A percentile compares a stretch with the other conserved stretches of the same genome.
phyloP scores from a whole-genome alignment of 1,140 invertebrate genomes.

The Meteorus sp. region DNA sequence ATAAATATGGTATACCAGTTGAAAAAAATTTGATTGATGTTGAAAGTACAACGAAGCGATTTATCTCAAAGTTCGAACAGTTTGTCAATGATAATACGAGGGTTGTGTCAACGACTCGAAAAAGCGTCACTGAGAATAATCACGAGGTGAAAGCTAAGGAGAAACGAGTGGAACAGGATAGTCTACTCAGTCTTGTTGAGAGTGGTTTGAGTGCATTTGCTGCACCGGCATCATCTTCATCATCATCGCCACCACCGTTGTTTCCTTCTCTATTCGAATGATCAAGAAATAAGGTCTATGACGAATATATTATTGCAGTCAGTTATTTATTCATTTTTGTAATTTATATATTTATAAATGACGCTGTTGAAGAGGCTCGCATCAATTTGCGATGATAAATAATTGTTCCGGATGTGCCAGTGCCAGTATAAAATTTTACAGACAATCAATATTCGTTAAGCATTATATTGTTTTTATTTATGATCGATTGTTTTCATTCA shows the following conservation, averaged over 20 bases:
- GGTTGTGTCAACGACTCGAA: slow-evolving; percentile 9
- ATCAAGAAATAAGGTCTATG: background rate
- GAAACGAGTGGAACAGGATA: slow-evolving; percentile 26
- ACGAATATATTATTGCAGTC: background rate
- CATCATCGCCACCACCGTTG: background rate
- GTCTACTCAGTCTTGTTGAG: slow-evolving; percentile 40
- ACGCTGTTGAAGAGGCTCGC: background rate
- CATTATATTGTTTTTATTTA: background rate
- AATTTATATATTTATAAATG: background rate
- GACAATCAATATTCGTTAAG: background rate
- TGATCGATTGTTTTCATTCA: background rate
- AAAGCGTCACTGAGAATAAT: slow-evolving; percentile 29
- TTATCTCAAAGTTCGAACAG: slow-evolving; percentile 42
- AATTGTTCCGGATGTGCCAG: slow-evolving; percentile 16
- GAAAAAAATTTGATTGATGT: slow-evolving; percentile 36
- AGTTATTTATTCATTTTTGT: background rate
- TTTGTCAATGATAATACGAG: slow-evolving; percentile 42
- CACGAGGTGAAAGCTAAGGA: slow-evolving; percentile 28
- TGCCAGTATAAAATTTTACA: slow-evolving; percentile 15
- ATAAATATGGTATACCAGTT: slow-evolving; percentile 45
- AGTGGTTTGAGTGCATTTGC: slow-evolving; percentile 41
- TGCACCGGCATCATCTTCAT: background rate
- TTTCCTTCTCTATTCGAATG: too few relatives aligned
- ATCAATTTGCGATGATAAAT: slow-evolving; percentile 1
- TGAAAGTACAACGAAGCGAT: slow-evolving; percentile 29